A percentile compares a stretch with the other conserved stretches of the same genome.
These are phyloP conservation scores for Sphecodes monilicornis DNA, from an alignment of 2,888 invertebrate genomes.

Conservation along the genomic window DNA sequence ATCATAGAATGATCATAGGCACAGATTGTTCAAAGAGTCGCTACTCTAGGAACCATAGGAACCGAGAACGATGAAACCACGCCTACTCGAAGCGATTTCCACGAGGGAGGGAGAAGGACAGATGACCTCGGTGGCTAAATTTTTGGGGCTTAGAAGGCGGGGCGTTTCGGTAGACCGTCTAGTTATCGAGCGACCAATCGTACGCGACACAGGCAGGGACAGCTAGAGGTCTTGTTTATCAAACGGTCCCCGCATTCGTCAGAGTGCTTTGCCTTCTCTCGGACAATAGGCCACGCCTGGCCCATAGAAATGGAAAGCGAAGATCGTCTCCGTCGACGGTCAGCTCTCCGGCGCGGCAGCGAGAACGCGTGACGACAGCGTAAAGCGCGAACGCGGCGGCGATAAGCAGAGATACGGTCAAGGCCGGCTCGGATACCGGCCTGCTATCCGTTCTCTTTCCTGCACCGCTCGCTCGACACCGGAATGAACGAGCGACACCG, in stretches of 20 bases:
- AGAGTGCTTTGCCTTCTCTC: not conserved
- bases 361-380: constrained; percentile 73
- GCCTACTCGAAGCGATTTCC: not conserved
- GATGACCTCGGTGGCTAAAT: not conserved
- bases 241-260: not conserved
- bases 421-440: constrained; percentile 83
- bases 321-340: constrained; percentile 39
- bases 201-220: not conserved
- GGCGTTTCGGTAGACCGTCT: not conserved
- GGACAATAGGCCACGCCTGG: not conserved
- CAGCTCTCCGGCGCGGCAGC: constrained; percentile 34
- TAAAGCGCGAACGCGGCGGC: constrained; percentile 78
- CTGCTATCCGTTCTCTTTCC: constrained; percentile 83
- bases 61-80: not conserved
- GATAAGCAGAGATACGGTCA: constrained; percentile 84
- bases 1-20: not conserved
- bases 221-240: not conserved
- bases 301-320: not conserved
- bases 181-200: not conserved
- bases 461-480: constrained; percentile 64
- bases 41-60: not conserved
- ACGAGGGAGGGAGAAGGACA: not conserved
- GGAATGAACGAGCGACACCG: constrained; percentile 50
- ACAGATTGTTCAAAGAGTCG: not conserved
- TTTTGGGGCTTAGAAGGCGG: not conserved